A percentile compares a stretch with the other conserved stretches of the same genome.
phyloP scores from a whole-genome alignment of 2,888 invertebrate genomes.

The Sesamia inferens region DNA sequence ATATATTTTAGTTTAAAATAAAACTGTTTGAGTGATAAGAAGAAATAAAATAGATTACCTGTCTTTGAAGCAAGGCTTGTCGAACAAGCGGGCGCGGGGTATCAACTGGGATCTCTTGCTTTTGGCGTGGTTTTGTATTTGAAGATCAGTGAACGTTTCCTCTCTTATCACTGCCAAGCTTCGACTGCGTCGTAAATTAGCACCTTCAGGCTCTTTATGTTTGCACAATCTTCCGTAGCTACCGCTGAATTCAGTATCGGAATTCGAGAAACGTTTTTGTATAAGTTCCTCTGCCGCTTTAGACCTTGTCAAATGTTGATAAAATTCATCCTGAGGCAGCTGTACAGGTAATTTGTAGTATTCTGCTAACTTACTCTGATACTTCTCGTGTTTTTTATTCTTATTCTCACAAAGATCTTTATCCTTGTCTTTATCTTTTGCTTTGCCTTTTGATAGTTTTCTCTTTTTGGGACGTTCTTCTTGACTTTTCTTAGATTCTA shows the following conservation, averaged over 20 bases:
- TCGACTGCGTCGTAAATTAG: slow-evolving; percentile 91
- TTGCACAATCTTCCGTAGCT: slow-evolving; percentile 88
- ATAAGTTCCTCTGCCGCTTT: slow-evolving; percentile 86
- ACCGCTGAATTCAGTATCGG: slow-evolving; percentile 86
- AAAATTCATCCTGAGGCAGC: slow-evolving; percentile 88
- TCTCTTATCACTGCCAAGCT: slow-evolving; percentile 94
- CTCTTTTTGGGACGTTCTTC: slow-evolving; percentile 87
- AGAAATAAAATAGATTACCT: slow-evolving; percentile 86
- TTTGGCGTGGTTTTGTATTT: slow-evolving; percentile 91
- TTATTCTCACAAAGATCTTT: slow-evolving; percentile 81
- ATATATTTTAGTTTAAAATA: not conserved
- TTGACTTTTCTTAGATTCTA: slow-evolving; percentile 83
- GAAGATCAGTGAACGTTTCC: slow-evolving; percentile 93
- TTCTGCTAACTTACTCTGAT: slow-evolving; percentile 87
- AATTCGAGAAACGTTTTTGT: slow-evolving; percentile 85
- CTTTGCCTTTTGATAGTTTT: slow-evolving; percentile 83
- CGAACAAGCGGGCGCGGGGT: slow-evolving; percentile 94
- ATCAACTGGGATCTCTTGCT: slow-evolving; percentile 94
- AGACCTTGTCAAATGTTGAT: slow-evolving; percentile 86
- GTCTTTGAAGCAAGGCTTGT: slow-evolving; percentile 93
- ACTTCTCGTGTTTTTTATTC: slow-evolving; percentile 86
- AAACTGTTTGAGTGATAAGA: not conserved
- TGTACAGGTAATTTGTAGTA: slow-evolving; percentile 86
- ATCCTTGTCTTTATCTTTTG: slow-evolving; percentile 81
- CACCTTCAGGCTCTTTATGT: slow-evolving; percentile 86